Evolutionary conservation across 2,797 vertebrate genomes (phyloP).

Genomic region (Anas acuta): DNA sequence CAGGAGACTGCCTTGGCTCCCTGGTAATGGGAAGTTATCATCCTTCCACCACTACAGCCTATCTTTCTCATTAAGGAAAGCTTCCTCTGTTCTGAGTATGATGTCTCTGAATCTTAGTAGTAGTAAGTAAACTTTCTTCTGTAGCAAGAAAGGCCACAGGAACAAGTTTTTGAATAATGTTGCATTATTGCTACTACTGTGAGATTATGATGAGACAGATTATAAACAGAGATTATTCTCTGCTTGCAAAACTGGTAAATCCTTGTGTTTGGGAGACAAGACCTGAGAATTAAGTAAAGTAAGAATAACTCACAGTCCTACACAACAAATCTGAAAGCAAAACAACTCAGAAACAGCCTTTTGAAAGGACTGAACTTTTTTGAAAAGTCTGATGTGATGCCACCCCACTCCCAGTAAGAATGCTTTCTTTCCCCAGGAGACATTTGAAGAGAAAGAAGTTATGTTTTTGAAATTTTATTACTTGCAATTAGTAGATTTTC

Average conservation of each 20-base stretch:
- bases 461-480: neutral
- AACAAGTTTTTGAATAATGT: neutral
- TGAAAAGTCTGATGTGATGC: neutral
- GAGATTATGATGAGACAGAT: neutral
- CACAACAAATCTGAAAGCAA: neutral
- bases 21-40: neutral
- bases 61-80: neutral
- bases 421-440: neutral
- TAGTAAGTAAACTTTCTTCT: neutral
- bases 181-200: neutral
- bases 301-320: neutral
- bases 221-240: neutral
- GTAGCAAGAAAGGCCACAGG: neutral
- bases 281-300: neutral
- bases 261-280: neutral
- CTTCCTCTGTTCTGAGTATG: neutral
- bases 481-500: neutral
- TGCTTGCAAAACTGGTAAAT: neutral
- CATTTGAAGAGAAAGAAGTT: neutral
- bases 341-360: neutral
- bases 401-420: neutral
- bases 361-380: neutral
- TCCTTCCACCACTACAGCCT: neutral
- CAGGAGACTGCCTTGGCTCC: constrained; percentile 15
- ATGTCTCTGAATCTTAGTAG: neutral